Conservation (phyloP, 2,113 vertebrate genomes). For the Phaethornis superciliosus region DNA sequence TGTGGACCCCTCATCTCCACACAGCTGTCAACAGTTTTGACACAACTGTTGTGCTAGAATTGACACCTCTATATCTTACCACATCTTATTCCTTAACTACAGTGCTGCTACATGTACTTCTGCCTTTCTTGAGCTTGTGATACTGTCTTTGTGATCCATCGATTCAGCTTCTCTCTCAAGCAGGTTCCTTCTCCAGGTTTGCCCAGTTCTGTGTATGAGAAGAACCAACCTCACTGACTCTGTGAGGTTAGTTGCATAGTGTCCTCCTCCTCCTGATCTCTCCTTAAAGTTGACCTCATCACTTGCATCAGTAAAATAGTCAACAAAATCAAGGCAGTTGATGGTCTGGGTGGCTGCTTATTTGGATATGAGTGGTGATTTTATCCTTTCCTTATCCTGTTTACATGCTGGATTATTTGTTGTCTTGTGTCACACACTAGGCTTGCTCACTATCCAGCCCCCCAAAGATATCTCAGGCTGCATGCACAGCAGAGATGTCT, state of each 20-base stretch:
- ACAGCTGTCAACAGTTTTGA: neutral
- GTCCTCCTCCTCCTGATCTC: neutral
- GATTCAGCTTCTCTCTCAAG: neutral
- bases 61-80: neutral
- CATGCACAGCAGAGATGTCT: neutral
- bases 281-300: neutral
- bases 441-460: neutral
- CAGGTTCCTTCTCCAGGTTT: neutral
- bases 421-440: neutral
- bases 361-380: neutral
- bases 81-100: neutral
- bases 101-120: neutral
- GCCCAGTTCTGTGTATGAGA: neutral
- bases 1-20: neutral
- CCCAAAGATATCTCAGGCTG: neutral
- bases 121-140: neutral
- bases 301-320: neutral
- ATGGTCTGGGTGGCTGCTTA: neutral
- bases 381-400: neutral
- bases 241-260: accelerated
- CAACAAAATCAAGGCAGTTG: neutral
- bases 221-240: neutral
- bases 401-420: neutral
- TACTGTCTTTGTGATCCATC: neutral
- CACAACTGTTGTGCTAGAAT: neutral